These are phyloP conservation scores for Echinops telfairi DNA, from an alignment of 2,113 vertebrate genomes.

Conservation along the genomic window DNA sequence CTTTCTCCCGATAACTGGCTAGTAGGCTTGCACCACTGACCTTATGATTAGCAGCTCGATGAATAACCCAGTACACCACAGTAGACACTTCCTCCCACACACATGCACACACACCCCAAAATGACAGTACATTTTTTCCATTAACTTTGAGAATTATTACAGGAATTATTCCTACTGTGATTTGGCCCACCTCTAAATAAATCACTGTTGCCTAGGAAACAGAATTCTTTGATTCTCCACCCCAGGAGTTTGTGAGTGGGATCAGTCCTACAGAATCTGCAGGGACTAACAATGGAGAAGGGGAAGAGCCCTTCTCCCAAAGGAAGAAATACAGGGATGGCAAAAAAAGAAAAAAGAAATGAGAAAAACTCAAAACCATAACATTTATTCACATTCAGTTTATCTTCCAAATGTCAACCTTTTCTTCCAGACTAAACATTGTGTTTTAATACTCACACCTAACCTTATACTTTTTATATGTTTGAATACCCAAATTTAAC, in stretches of 20 bases:
- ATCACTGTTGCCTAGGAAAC: neutral
- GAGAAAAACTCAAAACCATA: neutral
- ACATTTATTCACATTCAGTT: conserved; percentile 13
- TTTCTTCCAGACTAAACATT: conserved; percentile 27
- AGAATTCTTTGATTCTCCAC: neutral
- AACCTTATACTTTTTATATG: neutral
- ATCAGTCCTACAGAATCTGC: neutral
- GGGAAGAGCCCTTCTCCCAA: neutral
- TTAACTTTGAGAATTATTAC: conserved; percentile 23
- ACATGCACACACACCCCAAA: neutral
- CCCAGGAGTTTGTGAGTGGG: neutral
- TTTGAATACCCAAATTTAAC: neutral
- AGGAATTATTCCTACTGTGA: neutral
- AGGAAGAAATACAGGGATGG: neutral
- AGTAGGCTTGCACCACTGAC: no score
- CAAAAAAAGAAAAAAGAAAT: neutral
- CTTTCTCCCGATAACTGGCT: no score
- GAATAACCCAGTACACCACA: no score
- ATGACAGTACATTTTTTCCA: neutral
- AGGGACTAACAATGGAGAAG: neutral
- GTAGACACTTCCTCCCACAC: neutral
- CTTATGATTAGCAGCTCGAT: no score
- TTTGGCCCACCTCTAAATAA: neutral
- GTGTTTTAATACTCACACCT: neutral
- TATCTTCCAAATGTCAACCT: conserved; percentile 32